Base-by-base conservation (phyloP, 2,888 invertebrate genomes). In the Lepidonotus clava region DNA sequence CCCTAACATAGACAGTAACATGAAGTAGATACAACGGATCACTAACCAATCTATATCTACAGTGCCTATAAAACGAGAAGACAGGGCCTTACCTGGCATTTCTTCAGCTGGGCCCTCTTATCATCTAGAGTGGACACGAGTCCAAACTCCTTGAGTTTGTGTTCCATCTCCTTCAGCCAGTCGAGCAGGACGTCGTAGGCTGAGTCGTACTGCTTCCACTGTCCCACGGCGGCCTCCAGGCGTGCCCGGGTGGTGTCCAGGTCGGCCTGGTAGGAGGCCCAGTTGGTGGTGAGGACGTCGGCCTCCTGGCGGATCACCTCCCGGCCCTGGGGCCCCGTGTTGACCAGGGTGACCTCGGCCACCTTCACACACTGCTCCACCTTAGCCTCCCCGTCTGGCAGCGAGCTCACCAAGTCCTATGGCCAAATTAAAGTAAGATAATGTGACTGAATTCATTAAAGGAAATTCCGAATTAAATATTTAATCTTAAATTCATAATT, bases 281-380 rank as follows among this genome's bases (percentile, higher is more conserved):
- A 98, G 92, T 98, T 98, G 87, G 96, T 96, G 95, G 98, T 98
- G 46, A 98, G 95, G 92, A 98, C 97, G 93, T 97, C 98, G 89
- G 98, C 95, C 94, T 98, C 97, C 38, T 96, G 96, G 91, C 97
- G 97, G 84, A 88, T 61, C 21, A 40, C 67, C 56, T 84, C 56
- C 8, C 83, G 34, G 24, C 87, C 88, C 5, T 61, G 71, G 24
- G 32, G 24, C 0, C 85, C 87, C 0, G 98, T 98, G 89, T 97
- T 97, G 89, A 92, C 91, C 89, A 93, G 91, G 1, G 94, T 94
- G 66, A 90, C 88, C 53, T 93, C 92, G 40, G 93, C 96, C 11
- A 96, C 95, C 86, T 96, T 95, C 88, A 96, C 96, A 56, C 98
- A 95, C 89, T 96, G 96, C 76, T 96, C 95, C 61, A 98, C 93